Percentiles rank a stretch among this genome's conserved stretches.
phyloP scores from a whole-genome alignment of 2,113 vertebrate genomes.

The Eurypyga helias region DNA sequence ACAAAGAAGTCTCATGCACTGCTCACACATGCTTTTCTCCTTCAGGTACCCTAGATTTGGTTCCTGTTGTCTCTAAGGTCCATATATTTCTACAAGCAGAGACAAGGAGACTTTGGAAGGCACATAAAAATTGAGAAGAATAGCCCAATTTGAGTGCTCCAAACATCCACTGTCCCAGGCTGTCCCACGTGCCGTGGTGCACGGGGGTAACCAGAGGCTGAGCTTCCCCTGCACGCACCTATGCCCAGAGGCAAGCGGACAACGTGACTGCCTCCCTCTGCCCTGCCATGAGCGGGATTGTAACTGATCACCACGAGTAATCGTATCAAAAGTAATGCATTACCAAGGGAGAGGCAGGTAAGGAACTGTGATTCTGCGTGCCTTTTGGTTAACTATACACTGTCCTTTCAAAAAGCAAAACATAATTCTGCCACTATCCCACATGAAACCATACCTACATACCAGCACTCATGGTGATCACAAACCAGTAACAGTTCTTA shows the following conservation, averaged over 20 bases:
- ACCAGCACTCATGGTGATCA: background rate
- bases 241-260: background rate
- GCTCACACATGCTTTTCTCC: background rate
- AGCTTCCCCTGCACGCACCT: background rate
- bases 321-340: background rate
- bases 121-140: background rate
- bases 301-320: background rate
- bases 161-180: background rate
- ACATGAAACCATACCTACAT: background rate
- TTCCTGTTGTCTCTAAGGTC: background rate
- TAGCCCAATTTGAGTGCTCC: background rate
- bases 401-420: background rate
- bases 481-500: background rate
- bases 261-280: background rate
- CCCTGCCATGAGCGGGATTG: rapidly evolving
- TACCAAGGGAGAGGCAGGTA: background rate
- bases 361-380: background rate
- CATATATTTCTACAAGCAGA: background rate
- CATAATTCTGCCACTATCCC: background rate
- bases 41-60: background rate
- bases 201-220: background rate
- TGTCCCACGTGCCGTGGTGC: background rate
- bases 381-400: background rate
- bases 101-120: background rate
- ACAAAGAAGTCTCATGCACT: background rate